phyloP scores from a whole-genome alignment of 2,113 vertebrate species.

The Protobothrops flavoviridis region DNA sequence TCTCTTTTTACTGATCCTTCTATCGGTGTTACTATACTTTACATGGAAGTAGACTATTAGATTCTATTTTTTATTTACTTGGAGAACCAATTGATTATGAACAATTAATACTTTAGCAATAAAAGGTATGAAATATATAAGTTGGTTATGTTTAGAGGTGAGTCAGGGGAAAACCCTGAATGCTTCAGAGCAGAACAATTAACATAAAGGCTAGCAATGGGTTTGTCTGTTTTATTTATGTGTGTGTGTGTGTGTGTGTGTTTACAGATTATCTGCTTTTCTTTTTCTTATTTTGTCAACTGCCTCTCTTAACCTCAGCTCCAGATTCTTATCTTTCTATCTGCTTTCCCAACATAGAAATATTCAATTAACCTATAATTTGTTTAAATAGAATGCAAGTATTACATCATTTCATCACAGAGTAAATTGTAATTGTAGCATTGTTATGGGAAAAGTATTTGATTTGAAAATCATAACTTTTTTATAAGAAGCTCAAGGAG shows the following conservation, averaged over 20 bases:
- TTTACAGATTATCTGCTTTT: neutral
- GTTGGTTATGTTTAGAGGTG: neutral
- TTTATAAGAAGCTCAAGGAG: neutral
- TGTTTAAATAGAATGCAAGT: neutral
- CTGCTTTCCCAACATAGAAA: neutral
- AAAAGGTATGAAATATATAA: neutral
- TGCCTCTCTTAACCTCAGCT: neutral
- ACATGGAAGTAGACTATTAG: neutral
- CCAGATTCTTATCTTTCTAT: neutral
- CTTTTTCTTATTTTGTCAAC: neutral
- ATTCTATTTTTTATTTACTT: neutral
- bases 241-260: neutral
- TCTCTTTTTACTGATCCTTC: neutral
- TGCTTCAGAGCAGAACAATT: neutral
- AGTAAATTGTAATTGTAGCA: neutral
- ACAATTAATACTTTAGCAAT: neutral
- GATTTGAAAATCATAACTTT: neutral
- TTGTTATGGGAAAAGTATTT: neutral
- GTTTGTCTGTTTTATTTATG: neutral
- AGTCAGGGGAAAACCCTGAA: neutral
- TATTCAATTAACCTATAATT: neutral
- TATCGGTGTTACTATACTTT: neutral
- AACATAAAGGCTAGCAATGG: neutral
- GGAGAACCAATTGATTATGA: neutral
- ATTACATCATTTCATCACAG: neutral